These are phyloP conservation scores for Tringa solitaria DNA, from an alignment of 2,113 vertebrate genomes.

Conservation along the genomic window DNA sequence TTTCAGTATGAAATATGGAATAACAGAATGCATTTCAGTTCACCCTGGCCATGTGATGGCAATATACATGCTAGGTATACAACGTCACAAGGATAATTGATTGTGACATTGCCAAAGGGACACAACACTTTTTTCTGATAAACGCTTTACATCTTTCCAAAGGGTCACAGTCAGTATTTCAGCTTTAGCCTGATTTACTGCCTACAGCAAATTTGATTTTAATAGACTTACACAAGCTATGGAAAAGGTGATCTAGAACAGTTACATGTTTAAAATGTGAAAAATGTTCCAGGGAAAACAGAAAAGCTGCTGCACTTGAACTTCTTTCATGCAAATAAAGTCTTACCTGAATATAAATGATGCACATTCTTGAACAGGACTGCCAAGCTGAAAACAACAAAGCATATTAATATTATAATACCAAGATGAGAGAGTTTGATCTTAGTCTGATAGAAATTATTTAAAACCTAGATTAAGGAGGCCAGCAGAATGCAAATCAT, in stretches of 20 bases:
- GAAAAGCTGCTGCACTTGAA: slow-evolving; percentile 17
- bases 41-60: neutral
- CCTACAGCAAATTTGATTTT: slow-evolving; percentile 35
- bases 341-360: slow-evolving; percentile 20
- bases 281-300: slow-evolving; percentile 6
- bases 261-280: neutral
- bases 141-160: slow-evolving; percentile 9
- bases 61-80: neutral
- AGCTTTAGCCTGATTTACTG: slow-evolving; percentile 2
- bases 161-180: neutral
- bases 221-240: neutral
- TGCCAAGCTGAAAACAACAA: slow-evolving; percentile 18
- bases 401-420: neutral
- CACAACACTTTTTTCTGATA: neutral
- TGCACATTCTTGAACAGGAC: neutral
- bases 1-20: neutral
- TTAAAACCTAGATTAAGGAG: slow-evolving; percentile 6
- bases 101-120: slow-evolving; percentile 8
- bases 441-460: neutral
- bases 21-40: neutral
- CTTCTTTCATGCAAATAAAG: slow-evolving; percentile 18
- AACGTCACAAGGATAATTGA: slow-evolving; percentile 1
- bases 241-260: slow-evolving; percentile 15
- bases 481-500: neutral
- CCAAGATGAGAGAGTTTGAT: neutral